These are phyloP conservation scores for Latrodectus hesperus DNA, from an alignment of 2,888 invertebrate genomes.

Conservation along the genomic window DNA sequence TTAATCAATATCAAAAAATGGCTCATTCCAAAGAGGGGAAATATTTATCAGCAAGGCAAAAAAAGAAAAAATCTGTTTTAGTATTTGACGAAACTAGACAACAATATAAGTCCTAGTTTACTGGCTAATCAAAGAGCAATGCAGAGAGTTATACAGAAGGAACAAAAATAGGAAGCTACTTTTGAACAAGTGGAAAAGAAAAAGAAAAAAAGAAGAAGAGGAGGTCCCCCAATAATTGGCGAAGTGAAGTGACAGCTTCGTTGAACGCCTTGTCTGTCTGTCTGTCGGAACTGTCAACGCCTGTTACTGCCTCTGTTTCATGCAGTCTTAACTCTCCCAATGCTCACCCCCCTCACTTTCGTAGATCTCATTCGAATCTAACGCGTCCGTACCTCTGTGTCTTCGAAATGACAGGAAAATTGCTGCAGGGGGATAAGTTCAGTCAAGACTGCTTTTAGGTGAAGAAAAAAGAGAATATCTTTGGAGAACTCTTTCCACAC, in stretches of 20 bases:
- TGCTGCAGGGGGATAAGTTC: slow-evolving; percentile 11
- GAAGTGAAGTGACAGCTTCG: slow-evolving; percentile 64
- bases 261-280: slow-evolving; percentile 64
- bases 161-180: not conserved
- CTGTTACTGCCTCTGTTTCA: slow-evolving; percentile 55
- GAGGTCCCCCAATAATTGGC: slow-evolving; percentile 47
- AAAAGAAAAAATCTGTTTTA: too few relatives aligned
- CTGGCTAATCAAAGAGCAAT: too few relatives aligned
- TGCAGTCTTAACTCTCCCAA: slow-evolving; percentile 14
- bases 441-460: not conserved
- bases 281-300: slow-evolving; percentile 64
- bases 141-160: too few relatives aligned
- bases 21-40: too few relatives aligned
- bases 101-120: too few relatives aligned
- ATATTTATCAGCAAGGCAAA: too few relatives aligned
- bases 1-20: too few relatives aligned
- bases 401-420: slow-evolving; percentile 31
- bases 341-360: slow-evolving; percentile 6
- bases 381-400: slow-evolving; percentile 41
- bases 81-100: too few relatives aligned
- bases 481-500: too few relatives aligned
- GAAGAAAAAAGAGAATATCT: not conserved
- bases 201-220: not conserved
- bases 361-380: slow-evolving; percentile 6
- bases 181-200: not conserved